Conservation (phyloP, 2,113 vertebrate species). For the Heliornis fulica region DNA sequence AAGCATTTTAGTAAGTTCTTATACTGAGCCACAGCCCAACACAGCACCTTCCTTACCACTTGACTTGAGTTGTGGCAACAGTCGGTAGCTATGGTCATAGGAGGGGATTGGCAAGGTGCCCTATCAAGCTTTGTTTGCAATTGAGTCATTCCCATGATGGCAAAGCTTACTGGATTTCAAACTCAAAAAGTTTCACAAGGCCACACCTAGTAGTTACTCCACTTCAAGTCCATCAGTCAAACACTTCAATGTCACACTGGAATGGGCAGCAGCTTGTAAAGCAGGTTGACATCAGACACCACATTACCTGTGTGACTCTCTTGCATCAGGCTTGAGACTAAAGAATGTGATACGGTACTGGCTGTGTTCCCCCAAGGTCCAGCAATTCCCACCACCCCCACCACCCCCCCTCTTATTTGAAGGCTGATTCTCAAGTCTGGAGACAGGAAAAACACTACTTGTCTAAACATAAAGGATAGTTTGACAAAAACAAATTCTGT, state of each 20-base stretch:
- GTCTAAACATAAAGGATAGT: background rate
- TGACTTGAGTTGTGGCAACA: background rate
- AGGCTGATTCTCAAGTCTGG: background rate
- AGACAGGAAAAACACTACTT: background rate
- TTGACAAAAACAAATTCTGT: background rate
- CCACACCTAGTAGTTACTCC: background rate
- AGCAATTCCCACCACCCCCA: no score
- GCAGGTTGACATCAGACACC: constrained; percentile 15
- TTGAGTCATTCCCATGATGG: background rate
- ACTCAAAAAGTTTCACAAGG: background rate
- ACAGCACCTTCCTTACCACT: background rate
- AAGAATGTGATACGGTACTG: background rate
- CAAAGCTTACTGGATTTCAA: background rate
- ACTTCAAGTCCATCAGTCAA: background rate
- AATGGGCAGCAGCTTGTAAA: constrained; percentile 11
- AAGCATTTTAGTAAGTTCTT: background rate
- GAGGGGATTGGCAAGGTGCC: background rate
- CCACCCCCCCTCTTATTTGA: no score
- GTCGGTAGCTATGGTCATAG: background rate
- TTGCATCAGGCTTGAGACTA: background rate
- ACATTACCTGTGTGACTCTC: background rate
- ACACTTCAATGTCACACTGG: background rate
- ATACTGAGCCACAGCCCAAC: background rate
- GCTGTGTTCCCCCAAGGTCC: background rate
- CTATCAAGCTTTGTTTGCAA: background rate